A percentile compares a stretch with the other conserved stretches of the same genome.
Conservation (phyloP, 2,888 invertebrate species). For the Drepanosiphum platanoidis region DNA sequence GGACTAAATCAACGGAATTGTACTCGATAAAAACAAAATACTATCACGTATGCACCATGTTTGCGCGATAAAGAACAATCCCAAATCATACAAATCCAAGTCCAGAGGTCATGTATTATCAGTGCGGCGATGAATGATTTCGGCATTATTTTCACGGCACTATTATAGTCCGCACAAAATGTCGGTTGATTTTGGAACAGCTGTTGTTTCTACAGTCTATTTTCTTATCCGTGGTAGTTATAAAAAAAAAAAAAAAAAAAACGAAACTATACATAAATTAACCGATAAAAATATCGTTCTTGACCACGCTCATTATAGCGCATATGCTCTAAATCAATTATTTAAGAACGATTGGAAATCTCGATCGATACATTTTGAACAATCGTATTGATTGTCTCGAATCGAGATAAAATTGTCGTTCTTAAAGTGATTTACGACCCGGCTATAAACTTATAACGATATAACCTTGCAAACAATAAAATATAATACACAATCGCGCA, state of each 20-base stretch:
- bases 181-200: not conserved
- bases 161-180: constrained; percentile 36
- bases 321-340: not conserved
- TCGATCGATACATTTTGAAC: not conserved
- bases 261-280: not conserved
- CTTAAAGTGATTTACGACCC: no score
- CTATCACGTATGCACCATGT: not conserved
- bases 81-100: constrained; percentile 17
- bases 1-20: constrained; percentile 17
- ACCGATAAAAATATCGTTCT: not conserved
- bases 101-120: constrained; percentile 43
- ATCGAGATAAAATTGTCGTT: not conserved
- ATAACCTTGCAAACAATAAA: no score
- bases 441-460: not conserved
- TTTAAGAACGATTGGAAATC: not conserved
- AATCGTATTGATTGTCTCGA: not conserved
- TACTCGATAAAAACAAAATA: constrained; percentile 27
- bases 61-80: constrained; percentile 42
- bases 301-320: constrained; percentile 1
- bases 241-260: not conserved
- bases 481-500: not conserved
- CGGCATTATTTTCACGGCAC: constrained; percentile 50
- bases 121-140: constrained; percentile 11
- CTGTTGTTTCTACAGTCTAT: not conserved
- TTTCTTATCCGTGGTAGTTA: constrained; percentile 22